Conservation (phyloP, 2,888 invertebrate genomes). For the Melanophora roralis region DNA sequence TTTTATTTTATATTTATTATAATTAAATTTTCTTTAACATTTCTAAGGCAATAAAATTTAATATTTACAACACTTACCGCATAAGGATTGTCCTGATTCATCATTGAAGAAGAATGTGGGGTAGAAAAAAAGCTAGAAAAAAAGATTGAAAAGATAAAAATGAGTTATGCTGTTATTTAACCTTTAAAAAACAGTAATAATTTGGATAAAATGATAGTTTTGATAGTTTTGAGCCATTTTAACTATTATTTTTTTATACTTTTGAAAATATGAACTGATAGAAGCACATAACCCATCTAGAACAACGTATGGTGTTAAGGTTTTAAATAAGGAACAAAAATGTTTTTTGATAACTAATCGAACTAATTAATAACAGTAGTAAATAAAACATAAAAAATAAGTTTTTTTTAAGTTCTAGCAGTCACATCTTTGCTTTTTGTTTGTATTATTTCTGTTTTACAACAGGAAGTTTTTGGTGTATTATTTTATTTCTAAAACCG, state of each 20-base stretch:
- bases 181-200: no score
- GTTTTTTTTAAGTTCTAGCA: no score
- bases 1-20: neutral
- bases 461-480: neutral
- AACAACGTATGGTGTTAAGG: no score
- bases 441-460: no score
- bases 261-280: no score
- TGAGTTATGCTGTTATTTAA: neutral
- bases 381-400: no score
- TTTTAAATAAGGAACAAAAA: no score
- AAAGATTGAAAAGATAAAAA: neutral
- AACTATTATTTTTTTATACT: neutral
- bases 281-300: no score
- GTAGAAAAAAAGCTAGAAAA: constrained; percentile 56
- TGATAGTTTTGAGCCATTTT: neutral
- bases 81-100: constrained; percentile 75
- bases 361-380: no score
- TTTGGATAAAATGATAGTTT: no score
- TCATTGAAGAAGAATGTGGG: constrained; percentile 67
- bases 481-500: neutral
- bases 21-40: neutral
- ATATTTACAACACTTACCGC: constrained; percentile 70
- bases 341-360: no score
- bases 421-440: no score
- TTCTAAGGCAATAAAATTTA: constrained; percentile 4